Evolutionary conservation across 2,113 vertebrate genomes (phyloP).

Genomic region (Vulpes ferrilata): DNA sequence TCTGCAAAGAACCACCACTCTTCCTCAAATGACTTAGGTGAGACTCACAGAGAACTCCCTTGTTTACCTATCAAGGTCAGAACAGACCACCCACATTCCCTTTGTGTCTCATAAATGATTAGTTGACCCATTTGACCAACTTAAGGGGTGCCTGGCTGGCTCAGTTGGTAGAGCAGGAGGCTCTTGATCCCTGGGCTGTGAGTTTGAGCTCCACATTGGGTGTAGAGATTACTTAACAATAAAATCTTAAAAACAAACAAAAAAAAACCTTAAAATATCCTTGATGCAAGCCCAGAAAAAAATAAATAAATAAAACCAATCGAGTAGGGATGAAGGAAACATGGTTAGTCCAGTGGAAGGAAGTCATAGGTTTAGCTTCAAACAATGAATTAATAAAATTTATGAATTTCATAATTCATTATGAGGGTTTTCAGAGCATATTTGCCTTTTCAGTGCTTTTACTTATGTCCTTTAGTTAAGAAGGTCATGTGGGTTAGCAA

Average conservation of each 20-base stretch:
- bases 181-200: background rate
- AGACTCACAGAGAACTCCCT: too few relatives aligned
- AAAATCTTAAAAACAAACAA: background rate
- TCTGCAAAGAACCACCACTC: too few relatives aligned
- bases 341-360: background rate
- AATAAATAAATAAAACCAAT: background rate
- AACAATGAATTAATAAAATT: background rate
- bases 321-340: background rate
- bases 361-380: background rate
- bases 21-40: too few relatives aligned
- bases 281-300: background rate
- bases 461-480: conserved; percentile 17
- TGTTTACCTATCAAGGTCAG: too few relatives aligned
- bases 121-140: background rate
- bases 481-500: background rate
- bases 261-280: conserved; percentile 1
- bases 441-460: background rate
- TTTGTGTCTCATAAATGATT: too few relatives aligned
- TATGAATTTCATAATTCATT: conserved; percentile 4
- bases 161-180: background rate
- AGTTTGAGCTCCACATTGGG: background rate
- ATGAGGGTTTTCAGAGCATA: background rate
- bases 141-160: background rate
- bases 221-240: background rate
- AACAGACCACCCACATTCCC: too few relatives aligned